A percentile compares a stretch with the other conserved stretches of the same genome.
These are phyloP conservation scores for Pollenia angustigena DNA, from an alignment of 2,888 invertebrate genomes.

Conservation along the genomic window DNA sequence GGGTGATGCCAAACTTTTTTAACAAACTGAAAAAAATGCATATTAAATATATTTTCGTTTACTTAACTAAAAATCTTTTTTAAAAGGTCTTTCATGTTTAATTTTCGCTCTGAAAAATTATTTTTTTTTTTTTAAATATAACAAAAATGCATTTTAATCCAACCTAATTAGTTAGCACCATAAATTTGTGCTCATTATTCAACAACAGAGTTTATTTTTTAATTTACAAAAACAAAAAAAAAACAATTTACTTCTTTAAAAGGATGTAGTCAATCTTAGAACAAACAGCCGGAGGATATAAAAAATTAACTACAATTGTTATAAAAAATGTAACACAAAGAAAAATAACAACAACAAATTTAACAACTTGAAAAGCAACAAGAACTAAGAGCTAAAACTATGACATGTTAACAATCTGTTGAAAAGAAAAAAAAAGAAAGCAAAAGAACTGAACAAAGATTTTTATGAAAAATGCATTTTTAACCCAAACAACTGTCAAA, in stretches of 20 bases:
- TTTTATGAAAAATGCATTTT: constrained; percentile 42
- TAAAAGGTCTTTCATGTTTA: no score
- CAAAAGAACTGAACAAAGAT: not conserved
- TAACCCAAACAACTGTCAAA: constrained; percentile 53
- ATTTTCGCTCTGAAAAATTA: no score
- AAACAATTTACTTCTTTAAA: constrained; percentile 31
- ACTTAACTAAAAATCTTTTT: no score
- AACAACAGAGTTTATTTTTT: not conserved
- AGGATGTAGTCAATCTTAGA: constrained; percentile 60
- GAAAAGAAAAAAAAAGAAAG: not conserved
- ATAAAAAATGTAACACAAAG: constrained; percentile 44
- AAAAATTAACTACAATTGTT: constrained; percentile 62
- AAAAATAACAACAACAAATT: constrained; percentile 3
- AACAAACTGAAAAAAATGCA: no score
- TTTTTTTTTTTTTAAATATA: no score
- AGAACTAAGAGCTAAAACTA: constrained; percentile 52
- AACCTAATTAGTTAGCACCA: constrained; percentile 23
- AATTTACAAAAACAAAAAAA: not conserved
- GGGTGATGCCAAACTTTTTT: no score
- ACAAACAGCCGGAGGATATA: constrained; percentile 63
- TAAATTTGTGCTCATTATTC: constrained; percentile 16
- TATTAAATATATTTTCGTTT: no score
- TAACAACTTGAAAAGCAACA: constrained; percentile 41
- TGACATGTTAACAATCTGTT: constrained; percentile 57
- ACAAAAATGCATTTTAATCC: not conserved